Conservation (phyloP, 2,113 vertebrate species). For the Burhinus bistriatus region DNA sequence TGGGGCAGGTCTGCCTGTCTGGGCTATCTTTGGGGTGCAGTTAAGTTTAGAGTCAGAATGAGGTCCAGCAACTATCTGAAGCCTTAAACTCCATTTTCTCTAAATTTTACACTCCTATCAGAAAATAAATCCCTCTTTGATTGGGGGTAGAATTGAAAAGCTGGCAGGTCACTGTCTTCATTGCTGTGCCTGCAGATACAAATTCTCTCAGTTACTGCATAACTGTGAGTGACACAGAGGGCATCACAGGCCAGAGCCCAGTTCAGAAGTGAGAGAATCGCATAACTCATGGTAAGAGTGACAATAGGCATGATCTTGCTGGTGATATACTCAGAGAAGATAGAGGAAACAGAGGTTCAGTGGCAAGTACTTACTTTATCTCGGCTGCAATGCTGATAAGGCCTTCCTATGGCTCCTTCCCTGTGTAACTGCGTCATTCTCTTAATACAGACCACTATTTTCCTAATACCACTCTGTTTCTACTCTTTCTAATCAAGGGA, state of each 20-base stretch:
- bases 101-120: constrained; percentile 27
- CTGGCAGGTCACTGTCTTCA: constrained; percentile 34
- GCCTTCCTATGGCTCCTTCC: not conserved
- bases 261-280: constrained; percentile 30
- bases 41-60: not conserved
- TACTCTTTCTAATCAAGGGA: not conserved
- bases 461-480: not conserved
- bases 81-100: constrained; percentile 43
- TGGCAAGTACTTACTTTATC: not conserved
- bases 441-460: not conserved
- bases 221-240: constrained; percentile 27
- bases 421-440: not conserved
- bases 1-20: not conserved
- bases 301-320: not conserved
- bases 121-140: constrained; percentile 59
- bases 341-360: not conserved
- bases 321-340: constrained; percentile 9
- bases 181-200: constrained; percentile 18
- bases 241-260: not conserved
- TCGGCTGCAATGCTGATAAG: not conserved
- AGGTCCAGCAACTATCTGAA: not conserved
- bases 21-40: not conserved
- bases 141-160: constrained; percentile 46
- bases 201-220: not conserved
- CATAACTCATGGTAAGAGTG: not conserved